These are phyloP conservation scores for Heliconius congener DNA, from an alignment of 1,140 invertebrate genomes.

Conservation along the genomic window DNA sequence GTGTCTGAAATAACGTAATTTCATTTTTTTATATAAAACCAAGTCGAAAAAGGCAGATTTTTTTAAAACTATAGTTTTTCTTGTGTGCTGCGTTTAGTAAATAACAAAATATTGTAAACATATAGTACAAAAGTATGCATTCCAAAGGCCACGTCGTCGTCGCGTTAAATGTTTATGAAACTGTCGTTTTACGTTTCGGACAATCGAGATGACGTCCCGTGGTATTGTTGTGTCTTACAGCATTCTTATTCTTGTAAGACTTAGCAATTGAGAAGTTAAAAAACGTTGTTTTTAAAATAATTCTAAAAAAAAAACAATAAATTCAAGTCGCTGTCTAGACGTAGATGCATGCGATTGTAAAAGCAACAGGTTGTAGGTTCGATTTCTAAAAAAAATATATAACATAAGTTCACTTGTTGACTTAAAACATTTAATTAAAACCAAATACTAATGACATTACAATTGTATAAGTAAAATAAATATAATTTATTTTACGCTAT, in stretches of 20 bases:
- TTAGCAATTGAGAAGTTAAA: slow-evolving; percentile 9
- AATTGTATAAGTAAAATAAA: background rate
- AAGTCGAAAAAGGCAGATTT: background rate
- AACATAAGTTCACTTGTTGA: background rate
- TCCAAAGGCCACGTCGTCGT: slow-evolving; percentile 18
- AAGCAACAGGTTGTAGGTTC: no score
- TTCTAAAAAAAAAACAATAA: background rate
- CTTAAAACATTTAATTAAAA: background rate
- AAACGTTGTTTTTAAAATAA: background rate
- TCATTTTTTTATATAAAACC: background rate
- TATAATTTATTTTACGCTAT: background rate
- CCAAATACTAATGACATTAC: background rate
- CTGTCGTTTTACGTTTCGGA: slow-evolving; percentile 25
- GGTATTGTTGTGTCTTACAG: slow-evolving; percentile 18
- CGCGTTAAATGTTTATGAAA: slow-evolving; percentile 30
- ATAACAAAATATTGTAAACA: slow-evolving; percentile 21
- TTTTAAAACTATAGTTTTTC: background rate
- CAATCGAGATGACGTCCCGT: slow-evolving; percentile 29
- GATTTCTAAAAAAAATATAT: no score
- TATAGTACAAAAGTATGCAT: slow-evolving; percentile 14
- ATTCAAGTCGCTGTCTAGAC: background rate
- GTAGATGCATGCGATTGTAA: no score
- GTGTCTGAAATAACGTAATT: background rate
- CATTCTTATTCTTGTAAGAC: slow-evolving; percentile 2
- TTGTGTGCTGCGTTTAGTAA: background rate